Base-by-base conservation (phyloP, 30 jellyfish, hydroid and myxozoan genomes). In the Aurelia coerulea region DNA sequence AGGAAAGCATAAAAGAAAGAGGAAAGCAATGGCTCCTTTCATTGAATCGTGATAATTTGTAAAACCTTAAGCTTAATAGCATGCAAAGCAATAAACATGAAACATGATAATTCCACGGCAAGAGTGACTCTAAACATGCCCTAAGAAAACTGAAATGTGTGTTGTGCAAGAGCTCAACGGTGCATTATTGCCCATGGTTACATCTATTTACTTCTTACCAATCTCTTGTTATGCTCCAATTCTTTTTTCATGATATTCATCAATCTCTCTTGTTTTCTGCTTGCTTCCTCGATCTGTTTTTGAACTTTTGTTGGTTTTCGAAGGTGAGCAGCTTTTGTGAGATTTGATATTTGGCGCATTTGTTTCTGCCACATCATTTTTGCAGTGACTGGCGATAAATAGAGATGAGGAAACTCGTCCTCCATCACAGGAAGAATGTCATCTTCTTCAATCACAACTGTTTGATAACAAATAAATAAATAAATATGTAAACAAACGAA, bases 401-500 rank as follows among this genome's bases (percentile, higher is more conserved):
- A 82, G 12, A 95, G 71, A 87, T 90, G 92, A 9, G 99, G 99
- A 74, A 95, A 95, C 73, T 95, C 99, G 16, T 95, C 99, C 17
- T 86, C 90, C 99, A 95, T 95, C 83, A 95, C 90, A 18, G 99
- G 99, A 16, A 95, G 92, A 14, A 95, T 86, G 76, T 89, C 99
- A 46, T 85, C 97, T 76, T 95, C 99, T 29, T 74, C 96, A 5
- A 95, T 65, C 14, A 88, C 80, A 58, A 89, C 97, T 90, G 78
- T 2, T 56, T 56, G 54, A 51, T 77, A 81, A 18, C 5, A 46
- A 46, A 9, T 9, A 46, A 46, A 46, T 46, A 46, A 5, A 46
- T 23, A 23, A 23, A 23, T 23, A 23, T 23, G 29, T 23, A 23
- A 23, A 23, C 29, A 23, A 23, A 23, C 29, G 29, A 23, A 23